Percentiles rank a stretch among this genome's conserved stretches.
Evolutionary conservation across 1,140 invertebrate genomes (phyloP).

Genomic region (Tetramorium simillimum): DNA sequence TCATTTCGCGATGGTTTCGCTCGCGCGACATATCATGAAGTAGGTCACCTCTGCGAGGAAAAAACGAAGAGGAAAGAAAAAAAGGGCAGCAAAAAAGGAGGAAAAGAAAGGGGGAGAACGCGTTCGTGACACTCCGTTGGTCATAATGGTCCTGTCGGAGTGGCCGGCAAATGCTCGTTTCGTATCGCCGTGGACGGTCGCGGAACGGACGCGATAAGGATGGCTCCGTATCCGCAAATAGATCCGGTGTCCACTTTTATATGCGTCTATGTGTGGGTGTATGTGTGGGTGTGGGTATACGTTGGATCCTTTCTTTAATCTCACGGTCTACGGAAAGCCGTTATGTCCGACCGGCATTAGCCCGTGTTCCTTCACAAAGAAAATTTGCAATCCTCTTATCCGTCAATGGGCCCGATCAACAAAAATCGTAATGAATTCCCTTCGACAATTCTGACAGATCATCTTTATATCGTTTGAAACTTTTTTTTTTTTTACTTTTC

Average conservation of each 20-base stretch:
- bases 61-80: not conserved
- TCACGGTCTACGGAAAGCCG: conserved; percentile 6
- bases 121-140: conserved; percentile 39
- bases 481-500: not conserved
- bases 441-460: not conserved
- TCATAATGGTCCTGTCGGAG: conserved; percentile 55
- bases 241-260: conserved; percentile 26
- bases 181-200: conserved; percentile 17
- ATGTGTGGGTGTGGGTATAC: not conserved
- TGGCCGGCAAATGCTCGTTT: conserved; percentile 25
- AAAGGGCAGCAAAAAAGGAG: not conserved
- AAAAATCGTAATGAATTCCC: not conserved
- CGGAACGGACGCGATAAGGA: conserved; percentile 18
- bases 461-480: not conserved
- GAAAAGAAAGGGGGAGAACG: not conserved
- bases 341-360: not conserved
- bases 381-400: not conserved
- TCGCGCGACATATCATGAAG: conserved; percentile 12
- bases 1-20: conserved; percentile 40
- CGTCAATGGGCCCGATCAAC: not conserved
- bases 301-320: conserved; percentile 23
- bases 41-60: not conserved
- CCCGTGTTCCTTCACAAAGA: not conserved
- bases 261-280: not conserved
- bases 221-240: conserved; percentile 32